Percentiles rank a stretch among this genome's conserved stretches.
Conservation (phyloP, 2,797 vertebrate species). For the Clarias pachynema region DNA sequence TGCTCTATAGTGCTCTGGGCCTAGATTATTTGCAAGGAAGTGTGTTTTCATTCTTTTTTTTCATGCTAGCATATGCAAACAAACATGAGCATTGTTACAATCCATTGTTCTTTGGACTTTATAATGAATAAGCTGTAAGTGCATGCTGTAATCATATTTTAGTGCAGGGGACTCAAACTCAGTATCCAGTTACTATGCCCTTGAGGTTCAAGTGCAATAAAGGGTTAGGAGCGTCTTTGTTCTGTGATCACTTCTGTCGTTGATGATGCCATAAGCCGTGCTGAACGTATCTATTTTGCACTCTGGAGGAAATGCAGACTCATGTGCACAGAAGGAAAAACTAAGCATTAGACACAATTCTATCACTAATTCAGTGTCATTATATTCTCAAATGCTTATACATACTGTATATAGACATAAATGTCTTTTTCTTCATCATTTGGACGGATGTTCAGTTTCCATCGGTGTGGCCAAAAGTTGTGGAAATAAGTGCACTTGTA, state of each 20-base stretch:
- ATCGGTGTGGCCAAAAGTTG: not conserved
- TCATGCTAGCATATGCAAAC: slow-evolving; percentile 11
- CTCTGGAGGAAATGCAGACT: not conserved
- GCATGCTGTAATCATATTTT: slow-evolving; percentile 5
- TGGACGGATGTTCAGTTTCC: not conserved
- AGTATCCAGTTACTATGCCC: slow-evolving; percentile 3
- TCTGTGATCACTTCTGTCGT: slow-evolving; percentile 22
- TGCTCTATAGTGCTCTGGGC: slow-evolving; percentile 15
- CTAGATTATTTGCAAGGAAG: slow-evolving; percentile 4
- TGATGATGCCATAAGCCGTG: slow-evolving; percentile 2
- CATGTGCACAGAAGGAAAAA: not conserved
- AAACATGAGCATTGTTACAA: slow-evolving; percentile 7
- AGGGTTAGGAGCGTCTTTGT: not conserved
- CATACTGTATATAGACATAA: not conserved
- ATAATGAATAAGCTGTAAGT: slow-evolving; percentile 18
- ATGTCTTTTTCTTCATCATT: not conserved
- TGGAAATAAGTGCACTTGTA: not conserved
- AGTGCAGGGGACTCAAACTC: slow-evolving; percentile 8
- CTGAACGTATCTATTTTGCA: not conserved
- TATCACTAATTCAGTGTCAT: not conserved
- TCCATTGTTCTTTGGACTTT: not conserved
- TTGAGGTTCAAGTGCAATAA: slow-evolving; percentile 30
- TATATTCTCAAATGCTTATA: not conserved
- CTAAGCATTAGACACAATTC: not conserved
- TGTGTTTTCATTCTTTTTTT: not conserved